These are phyloP conservation scores for Agelastica alni DNA, from an alignment of 2,888 invertebrate species.

Conservation along the genomic window DNA sequence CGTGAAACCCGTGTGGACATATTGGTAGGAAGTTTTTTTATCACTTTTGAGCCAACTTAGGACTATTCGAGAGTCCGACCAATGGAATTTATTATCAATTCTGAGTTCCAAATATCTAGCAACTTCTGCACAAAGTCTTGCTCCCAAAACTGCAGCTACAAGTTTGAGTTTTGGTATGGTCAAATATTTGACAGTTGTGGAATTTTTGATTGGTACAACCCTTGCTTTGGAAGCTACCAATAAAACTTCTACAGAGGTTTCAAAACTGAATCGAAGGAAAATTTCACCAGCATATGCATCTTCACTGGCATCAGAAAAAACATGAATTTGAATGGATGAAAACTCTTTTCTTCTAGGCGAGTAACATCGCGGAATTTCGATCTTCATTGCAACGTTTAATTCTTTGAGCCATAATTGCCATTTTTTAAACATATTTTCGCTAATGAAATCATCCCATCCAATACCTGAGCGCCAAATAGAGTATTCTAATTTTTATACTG, in stretches of 20 bases:
- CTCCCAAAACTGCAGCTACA: background rate
- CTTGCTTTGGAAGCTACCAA: background rate
- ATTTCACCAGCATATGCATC: background rate
- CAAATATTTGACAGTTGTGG: too few species aligned
- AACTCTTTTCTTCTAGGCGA: background rate
- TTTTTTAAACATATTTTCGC: background rate
- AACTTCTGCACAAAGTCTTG: constrained; percentile 1
- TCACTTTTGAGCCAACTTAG: too few species aligned
- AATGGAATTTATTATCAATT: too few species aligned
- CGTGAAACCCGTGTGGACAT: too few species aligned
- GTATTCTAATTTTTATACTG: background rate
- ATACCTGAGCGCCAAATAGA: constrained; percentile 6
- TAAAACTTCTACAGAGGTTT: background rate
- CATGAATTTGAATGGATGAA: background rate
- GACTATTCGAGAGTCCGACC: too few species aligned
- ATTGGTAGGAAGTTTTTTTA: too few species aligned
- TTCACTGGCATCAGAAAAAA: constrained; percentile 9
- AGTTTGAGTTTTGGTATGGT: background rate
- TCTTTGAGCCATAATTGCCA: background rate
- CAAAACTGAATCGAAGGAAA: background rate
- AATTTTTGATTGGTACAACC: background rate
- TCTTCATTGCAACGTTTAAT: background rate
- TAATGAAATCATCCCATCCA: constrained; percentile 1
- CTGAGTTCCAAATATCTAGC: too few species aligned
- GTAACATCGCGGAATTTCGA: constrained; percentile 5